phyloP scores from a whole-genome alignment of 1,140 invertebrate genomes.

The Bilobella aurantiaca region DNA sequence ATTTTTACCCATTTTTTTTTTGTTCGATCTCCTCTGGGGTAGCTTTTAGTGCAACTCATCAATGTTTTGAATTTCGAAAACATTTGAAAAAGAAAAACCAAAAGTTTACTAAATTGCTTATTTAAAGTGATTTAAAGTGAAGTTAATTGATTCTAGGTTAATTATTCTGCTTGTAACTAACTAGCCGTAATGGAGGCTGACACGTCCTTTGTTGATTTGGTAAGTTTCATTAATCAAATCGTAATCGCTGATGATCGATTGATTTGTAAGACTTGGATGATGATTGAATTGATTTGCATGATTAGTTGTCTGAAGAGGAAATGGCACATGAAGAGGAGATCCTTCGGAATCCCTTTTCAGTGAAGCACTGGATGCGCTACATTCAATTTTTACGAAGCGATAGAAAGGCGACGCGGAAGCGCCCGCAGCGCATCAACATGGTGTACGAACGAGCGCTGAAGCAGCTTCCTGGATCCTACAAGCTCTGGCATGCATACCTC shows the following conservation, averaged over 20 bases:
- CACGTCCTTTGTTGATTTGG: neutral
- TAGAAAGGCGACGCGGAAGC: slow-evolving; percentile 55
- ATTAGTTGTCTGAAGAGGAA: slow-evolving; percentile 76
- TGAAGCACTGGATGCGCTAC: slow-evolving; percentile 96
- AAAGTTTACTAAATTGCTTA: no score
- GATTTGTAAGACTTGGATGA: neutral
- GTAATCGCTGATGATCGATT: neutral
- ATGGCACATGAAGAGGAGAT: slow-evolving; percentile 97
- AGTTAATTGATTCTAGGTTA: no score
- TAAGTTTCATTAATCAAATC: neutral
- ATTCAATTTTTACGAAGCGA: slow-evolving; percentile 60
- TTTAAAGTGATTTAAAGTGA: no score
- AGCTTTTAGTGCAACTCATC: no score
- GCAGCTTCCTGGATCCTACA: slow-evolving; percentile 94
- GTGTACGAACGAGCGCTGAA: slow-evolving; percentile 93
- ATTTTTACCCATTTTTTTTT: no score
- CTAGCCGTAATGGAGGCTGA: slow-evolving; percentile 2
- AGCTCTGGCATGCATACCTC: slow-evolving; percentile 95
- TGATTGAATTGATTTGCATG: neutral
- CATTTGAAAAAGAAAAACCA: no score
- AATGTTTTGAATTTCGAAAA: no score
- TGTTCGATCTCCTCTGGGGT: no score
- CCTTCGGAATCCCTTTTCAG: slow-evolving; percentile 87
- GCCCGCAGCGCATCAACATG: slow-evolving; percentile 71
- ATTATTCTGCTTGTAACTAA: no score